Percentiles rank a stretch among this genome's conserved stretches.
Evolutionary conservation across 1,140 invertebrate species (phyloP).

Genomic region (Caenorhabditis briggsae): DNA sequence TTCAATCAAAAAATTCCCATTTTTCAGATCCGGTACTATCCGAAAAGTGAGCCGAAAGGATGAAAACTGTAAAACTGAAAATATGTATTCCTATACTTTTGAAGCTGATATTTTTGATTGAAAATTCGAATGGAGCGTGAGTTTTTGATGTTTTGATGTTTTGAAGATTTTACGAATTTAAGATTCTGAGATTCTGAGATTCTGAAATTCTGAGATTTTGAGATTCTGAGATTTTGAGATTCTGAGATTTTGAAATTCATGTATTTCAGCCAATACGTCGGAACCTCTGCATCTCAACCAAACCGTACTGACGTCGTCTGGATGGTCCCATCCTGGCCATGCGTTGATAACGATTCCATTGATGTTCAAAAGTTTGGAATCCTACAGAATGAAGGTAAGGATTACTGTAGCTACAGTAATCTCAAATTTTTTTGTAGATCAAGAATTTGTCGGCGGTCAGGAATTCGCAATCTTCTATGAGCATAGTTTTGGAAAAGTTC

Average conservation of each 20-base stretch:
- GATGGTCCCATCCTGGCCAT: constrained; percentile 29
- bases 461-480: constrained; percentile 33
- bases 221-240: neutral
- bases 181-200: neutral
- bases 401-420: neutral
- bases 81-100: too few species aligned
- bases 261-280: constrained; percentile 7
- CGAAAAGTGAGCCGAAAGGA: too few species aligned
- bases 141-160: neutral
- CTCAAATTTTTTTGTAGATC: neutral
- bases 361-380: constrained; percentile 34
- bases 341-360: neutral
- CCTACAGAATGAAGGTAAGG: constrained; percentile 5
- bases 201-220: neutral
- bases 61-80: too few species aligned
- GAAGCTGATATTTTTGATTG: neutral
- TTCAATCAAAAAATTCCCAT: too few species aligned
- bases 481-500: constrained; percentile 25
- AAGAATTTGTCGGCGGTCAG: neutral
- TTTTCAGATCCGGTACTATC: too few species aligned
- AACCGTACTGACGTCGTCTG: constrained; percentile 29
- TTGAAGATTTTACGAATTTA: too few species aligned
- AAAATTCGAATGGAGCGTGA: neutral
- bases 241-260: neutral
- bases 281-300: neutral